Evolutionary conservation across 2,113 vertebrate genomes (phyloP).

Genomic region (Trinectes maculatus): DNA sequence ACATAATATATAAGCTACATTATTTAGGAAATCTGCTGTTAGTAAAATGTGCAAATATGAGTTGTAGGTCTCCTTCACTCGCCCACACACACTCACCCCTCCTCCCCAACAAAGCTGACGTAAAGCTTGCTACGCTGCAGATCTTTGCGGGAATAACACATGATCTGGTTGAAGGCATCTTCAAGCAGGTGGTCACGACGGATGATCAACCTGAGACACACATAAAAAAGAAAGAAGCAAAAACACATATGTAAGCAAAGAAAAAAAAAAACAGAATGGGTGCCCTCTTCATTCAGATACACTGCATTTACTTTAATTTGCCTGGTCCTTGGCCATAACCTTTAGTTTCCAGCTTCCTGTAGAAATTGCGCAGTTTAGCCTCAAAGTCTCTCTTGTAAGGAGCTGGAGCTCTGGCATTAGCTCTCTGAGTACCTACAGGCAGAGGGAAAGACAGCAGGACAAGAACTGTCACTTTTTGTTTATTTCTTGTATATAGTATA

Average conservation of each 20-base stretch:
- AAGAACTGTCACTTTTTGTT: too few species aligned
- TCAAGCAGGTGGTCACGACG: constrained; percentile 92
- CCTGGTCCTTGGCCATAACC: constrained; percentile 95
- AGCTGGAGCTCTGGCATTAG: constrained; percentile 91
- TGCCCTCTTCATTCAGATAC: background rate
- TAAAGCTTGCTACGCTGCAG: constrained; percentile 94
- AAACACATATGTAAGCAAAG: background rate
- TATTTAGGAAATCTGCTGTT: too few species aligned
- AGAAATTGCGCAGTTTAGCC: constrained; percentile 94
- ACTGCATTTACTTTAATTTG: constrained; percentile 87
- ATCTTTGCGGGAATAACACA: constrained; percentile 94
- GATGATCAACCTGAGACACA: constrained; percentile 87
- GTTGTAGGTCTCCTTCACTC: too few species aligned
- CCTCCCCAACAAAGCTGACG: constrained; percentile 93
- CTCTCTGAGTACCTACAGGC: constrained; percentile 89
- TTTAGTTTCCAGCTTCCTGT: constrained; percentile 94
- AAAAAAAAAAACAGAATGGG: background rate
- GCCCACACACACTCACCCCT: constrained; percentile 82
- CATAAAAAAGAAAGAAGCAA: background rate
- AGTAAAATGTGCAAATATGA: too few species aligned
- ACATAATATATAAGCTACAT: background rate
- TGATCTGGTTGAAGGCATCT: constrained; percentile 96
- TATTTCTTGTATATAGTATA: too few species aligned
- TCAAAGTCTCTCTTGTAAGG: constrained; percentile 95
- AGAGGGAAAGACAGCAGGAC: background rate